Percentiles rank a stretch among this genome's conserved stretches.
phyloP scores from a whole-genome alignment of 2,113 vertebrate genomes.

The Dinomys branickii region DNA sequence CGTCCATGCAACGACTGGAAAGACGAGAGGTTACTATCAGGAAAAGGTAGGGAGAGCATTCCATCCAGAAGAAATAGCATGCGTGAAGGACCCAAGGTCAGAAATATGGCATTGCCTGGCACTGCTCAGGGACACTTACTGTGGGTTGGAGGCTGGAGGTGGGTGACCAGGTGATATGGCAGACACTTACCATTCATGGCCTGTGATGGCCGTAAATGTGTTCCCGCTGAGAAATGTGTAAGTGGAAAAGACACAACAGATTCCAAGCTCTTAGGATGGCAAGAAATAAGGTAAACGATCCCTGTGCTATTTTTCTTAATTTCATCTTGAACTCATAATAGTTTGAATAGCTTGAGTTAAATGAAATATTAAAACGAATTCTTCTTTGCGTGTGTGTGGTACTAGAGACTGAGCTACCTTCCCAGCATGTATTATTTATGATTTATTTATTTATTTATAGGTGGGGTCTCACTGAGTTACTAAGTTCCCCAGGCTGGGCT shows the following conservation, averaged over 20 bases:
- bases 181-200: accelerated
- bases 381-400: background rate
- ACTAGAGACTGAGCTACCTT: background rate
- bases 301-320: background rate
- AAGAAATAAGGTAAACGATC: background rate
- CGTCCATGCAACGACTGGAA: background rate
- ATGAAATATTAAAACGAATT: background rate
- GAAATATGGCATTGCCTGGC: background rate
- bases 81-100: background rate
- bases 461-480: background rate
- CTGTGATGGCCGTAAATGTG: background rate
- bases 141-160: too few relatives aligned
- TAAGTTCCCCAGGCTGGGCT: background rate
- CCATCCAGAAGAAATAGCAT: background rate
- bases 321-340: background rate
- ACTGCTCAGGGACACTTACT: background rate
- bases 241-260: background rate
- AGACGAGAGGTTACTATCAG: background rate
- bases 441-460: background rate
- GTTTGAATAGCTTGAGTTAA: background rate
- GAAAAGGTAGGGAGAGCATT: background rate
- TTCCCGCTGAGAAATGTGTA: background rate
- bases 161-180: accelerated
- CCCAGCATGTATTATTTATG: background rate
- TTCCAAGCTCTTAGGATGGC: background rate